Base-by-base conservation (phyloP, 1,140 invertebrate genomes). In the Aphaenogaster floridana region DNA sequence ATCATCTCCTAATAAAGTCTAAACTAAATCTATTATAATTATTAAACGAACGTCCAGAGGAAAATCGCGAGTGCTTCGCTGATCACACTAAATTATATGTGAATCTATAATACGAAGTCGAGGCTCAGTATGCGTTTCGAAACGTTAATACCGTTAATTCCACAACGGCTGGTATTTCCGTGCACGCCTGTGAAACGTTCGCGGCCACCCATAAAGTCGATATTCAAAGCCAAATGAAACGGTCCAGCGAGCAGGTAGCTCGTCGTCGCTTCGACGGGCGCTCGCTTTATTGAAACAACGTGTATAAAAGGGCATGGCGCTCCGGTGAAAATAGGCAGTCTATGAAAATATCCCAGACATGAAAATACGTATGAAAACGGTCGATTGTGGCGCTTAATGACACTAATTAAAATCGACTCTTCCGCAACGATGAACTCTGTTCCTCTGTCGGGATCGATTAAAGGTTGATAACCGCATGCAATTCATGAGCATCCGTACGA, bases 211-310 rank as follows among this genome's bases (percentile, higher is more conserved):
- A 69, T 81, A 71, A 54, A 81, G 78, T 81, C 78, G 64, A 81
- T 69, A 69, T 69, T 81, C 78, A 69, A 71, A 81, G 64, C 48
- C 21, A 81, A 81, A 81, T 71, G 64, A 81, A 81, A 81, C 36
- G 64, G 64, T 81, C 64, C 64, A 81, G 21, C 9, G 48, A 69
- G 61, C 59, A 64, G 77, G 59, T 61, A 77, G 17, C 48, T 81
- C 34, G 36, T 80, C 77, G 45, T 45, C 36, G 78, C 48, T 69
- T 39, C 45, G 64, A 34, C 36, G n/a, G 34, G 2, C 36, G n/a
- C 2, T 39, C 36, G 36, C 36, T 81, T 81, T 81, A 69, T 81
- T 71, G 64, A 81, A 81, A 81, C 78, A 69, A 80, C n/a, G 36
- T 68, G 63, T 81, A 42, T 81, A 8, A 81, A 81, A 81, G 45